phyloP scores from a whole-genome alignment of 2,113 vertebrate species.

The Plectropomus leopardus region DNA sequence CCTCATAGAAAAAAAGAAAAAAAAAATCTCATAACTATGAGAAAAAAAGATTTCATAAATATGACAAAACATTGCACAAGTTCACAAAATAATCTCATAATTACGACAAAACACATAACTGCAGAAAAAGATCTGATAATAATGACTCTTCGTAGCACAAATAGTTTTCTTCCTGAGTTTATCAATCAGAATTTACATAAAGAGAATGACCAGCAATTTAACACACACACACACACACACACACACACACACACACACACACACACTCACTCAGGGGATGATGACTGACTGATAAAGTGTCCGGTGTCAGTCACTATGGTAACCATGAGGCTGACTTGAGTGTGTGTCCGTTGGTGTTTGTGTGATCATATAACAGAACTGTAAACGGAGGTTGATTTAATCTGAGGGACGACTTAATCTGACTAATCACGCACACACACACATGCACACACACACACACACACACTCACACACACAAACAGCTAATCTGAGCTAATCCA shows the following conservation, averaged over 20 bases:
- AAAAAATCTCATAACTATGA: too few species aligned
- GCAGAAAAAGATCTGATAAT: not conserved
- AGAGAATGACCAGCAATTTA: not conserved
- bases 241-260: not conserved
- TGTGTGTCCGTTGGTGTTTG: constrained; percentile 3
- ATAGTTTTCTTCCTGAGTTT: not conserved
- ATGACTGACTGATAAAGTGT: constrained; percentile 20
- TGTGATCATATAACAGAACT: constrained; percentile 17
- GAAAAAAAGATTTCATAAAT: too few species aligned
- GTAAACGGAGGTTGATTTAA: constrained; percentile 44
- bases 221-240: not conserved
- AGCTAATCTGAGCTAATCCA: constrained; percentile 70
- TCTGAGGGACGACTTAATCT: constrained; percentile 52
- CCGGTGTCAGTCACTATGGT: constrained; percentile 22
- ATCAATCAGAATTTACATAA: not conserved
- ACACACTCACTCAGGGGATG: not conserved
- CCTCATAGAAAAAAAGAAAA: too few species aligned
- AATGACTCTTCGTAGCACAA: not conserved
- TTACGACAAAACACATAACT: not conserved
- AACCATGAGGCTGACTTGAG: constrained; percentile 11
- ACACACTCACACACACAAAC: constrained; percentile 33
- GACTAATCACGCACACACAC: constrained; percentile 38
- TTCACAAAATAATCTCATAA: too few species aligned
- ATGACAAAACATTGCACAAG: too few species aligned
- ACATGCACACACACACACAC: constrained; percentile 27